These are phyloP conservation scores for Pao palembangensis DNA, from an alignment of 2,113 vertebrate species.

Conservation along the genomic window DNA sequence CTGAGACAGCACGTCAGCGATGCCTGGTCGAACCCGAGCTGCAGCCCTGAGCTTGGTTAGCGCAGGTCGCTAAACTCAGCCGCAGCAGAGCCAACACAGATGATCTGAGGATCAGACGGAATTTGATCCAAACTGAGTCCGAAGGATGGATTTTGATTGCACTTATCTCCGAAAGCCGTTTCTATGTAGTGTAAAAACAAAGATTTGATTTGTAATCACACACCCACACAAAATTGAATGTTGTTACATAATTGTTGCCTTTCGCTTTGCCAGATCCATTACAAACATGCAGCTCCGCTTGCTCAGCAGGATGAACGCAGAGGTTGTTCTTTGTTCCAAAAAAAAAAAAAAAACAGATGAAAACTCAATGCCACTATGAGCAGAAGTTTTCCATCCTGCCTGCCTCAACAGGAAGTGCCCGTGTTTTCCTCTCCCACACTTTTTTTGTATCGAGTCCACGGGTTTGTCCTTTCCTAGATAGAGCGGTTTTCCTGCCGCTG, in stretches of 20 bases:
- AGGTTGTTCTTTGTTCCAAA: neutral
- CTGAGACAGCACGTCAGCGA: slow-evolving; percentile 18
- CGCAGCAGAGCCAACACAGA: slow-evolving; percentile 7
- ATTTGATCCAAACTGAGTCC: neutral
- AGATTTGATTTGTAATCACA: slow-evolving; percentile 11
- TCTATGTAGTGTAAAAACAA: neutral
- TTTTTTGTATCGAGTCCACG: slow-evolving; percentile 25
- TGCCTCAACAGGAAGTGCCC: slow-evolving; percentile 57
- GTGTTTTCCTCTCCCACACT: slow-evolving; percentile 48
- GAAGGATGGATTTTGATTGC: no score
- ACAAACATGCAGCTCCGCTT: neutral
- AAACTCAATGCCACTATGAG: slow-evolving; percentile 2
- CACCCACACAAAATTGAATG: slow-evolving; percentile 12
- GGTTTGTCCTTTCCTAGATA: slow-evolving; percentile 45
- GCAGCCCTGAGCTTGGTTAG: slow-evolving; percentile 16
- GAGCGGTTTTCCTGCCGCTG: slow-evolving; percentile 52
- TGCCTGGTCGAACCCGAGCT: slow-evolving; percentile 9
- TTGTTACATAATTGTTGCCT: slow-evolving; percentile 23
- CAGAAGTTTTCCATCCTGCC: slow-evolving; percentile 34
- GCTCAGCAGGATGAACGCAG: neutral
- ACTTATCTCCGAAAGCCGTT: no score
- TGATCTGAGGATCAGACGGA: slow-evolving; percentile 31
- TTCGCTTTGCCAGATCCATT: slow-evolving; percentile 8
- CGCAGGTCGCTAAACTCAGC: slow-evolving; percentile 25
- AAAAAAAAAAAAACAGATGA: neutral